phyloP scores from a whole-genome alignment of 64 coral and sea anemone species.

The Orbicella faveolata region DNA sequence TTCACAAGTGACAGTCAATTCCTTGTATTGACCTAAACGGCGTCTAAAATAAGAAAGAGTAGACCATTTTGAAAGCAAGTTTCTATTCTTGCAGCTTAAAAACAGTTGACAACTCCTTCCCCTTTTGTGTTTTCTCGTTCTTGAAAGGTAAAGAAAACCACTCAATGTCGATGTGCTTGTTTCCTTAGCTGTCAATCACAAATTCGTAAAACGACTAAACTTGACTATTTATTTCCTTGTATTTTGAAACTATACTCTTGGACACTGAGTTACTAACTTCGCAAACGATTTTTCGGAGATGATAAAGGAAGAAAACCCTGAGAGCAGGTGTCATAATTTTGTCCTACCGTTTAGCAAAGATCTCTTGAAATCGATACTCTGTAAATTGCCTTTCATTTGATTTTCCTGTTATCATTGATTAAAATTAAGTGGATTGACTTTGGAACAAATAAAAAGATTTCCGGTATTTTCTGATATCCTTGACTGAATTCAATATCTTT shows the following conservation, averaged over 20 bases:
- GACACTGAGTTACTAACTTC: not conserved
- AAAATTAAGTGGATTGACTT: not conserved
- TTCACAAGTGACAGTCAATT: no score
- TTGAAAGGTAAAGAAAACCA: not conserved
- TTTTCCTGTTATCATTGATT: not conserved
- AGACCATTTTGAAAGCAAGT: no score
- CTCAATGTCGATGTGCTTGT: not conserved
- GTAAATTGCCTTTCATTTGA: slow-evolving; percentile 1
- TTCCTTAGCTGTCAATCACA: not conserved
- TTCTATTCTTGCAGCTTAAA: no score
- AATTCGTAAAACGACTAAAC: not conserved
- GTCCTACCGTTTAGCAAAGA: not conserved
- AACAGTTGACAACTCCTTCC: no score
- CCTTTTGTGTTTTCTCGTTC: not conserved
- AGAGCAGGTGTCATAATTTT: not conserved
- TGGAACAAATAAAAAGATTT: not conserved
- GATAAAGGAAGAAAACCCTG: not conserved
- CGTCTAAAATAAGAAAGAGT: no score
- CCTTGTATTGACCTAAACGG: no score
- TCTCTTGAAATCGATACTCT: not conserved
- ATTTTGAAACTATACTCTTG: not conserved
- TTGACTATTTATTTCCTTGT: not conserved
- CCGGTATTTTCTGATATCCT: not conserved
- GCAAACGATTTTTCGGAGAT: not conserved
- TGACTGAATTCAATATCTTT: slow-evolving; percentile 8